Conservation (phyloP, 2,113 vertebrate species). For the Sinocyclocheilus grahami region DNA sequence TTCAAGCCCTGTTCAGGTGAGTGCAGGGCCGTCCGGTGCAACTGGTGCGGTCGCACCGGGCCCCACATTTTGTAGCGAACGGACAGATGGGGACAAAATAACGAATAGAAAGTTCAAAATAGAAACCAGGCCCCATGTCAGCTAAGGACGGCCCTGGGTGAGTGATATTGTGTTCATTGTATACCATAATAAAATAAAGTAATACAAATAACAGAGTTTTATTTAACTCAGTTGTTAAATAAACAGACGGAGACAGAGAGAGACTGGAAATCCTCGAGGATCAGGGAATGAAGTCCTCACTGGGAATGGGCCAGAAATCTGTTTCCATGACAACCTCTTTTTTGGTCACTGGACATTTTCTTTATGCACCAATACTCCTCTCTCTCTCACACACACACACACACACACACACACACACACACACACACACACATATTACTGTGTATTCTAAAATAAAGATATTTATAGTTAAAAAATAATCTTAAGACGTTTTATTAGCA, state of each 20-base stretch:
- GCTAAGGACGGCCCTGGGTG: background rate
- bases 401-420: background rate
- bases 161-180: background rate
- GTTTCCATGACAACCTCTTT: conserved; percentile 74
- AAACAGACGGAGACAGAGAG: background rate
- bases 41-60: no score
- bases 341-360: conserved; percentile 6
- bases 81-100: no score
- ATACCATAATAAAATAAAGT: background rate
- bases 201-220: no score
- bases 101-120: no score
- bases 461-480: background rate
- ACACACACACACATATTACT: background rate
- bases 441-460: background rate
- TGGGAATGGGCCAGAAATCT: conserved; percentile 58
- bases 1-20: background rate
- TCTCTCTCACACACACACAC: background rate
- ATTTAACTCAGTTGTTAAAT: no score
- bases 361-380: background rate
- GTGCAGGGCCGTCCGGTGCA: no score
- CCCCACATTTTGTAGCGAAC: no score
- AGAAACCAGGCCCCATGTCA: no score
- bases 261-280: no score
- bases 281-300: conserved; percentile 59
- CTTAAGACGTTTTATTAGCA: background rate